Evolutionary conservation across 2,113 vertebrate genomes (phyloP), one percentile per base, ranked within the genome.

Genomic region (Hiodon alosoides): DNA sequence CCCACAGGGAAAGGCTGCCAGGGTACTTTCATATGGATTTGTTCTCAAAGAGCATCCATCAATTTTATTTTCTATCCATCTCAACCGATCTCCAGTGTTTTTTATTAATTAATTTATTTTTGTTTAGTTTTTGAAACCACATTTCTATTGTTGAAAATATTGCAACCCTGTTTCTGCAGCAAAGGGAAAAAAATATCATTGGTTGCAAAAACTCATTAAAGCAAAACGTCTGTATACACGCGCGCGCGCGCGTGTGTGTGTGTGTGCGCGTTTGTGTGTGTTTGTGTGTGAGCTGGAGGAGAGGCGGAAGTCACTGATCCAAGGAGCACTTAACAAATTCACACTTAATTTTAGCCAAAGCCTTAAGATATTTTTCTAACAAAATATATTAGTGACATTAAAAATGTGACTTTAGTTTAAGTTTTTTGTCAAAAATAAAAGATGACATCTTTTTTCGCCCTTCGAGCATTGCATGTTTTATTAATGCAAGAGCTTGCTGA

Each of bases 301-400:
- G 78, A 83, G 59, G 80, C 77, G 76, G 73, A 73, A 87, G 80
- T 88, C 84, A 89, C 85, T 87, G 88, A 91, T 91, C 88, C 91
- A 88, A 86, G 80, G 82, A 88, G 85, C 84, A 90, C 87, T 88
- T 90, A 90, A 91, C 83, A 91, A 91, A 91, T 90, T 90, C 83
- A 91, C 83, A 89, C 87, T 85, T 91, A 90, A 84, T 91, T 87
- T 90, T 91, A 85, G 84, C 83, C 79, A 80, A 87, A 84, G 87
- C 88, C 89, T 87, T 89, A 89, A 92, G 90, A 91, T 93, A 91
- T 86, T 91, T 89, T 31, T 85, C 83, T 71, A 71, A 81, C 86
- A 84, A 87, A 88, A 86, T 91, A 89, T 77, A 90, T 83, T 88
- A 83, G 78, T 82, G 86, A 87, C 85, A 89, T 90, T 88, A 89